Conservation (phyloP, 2,888 invertebrate genomes). For the Pseudeuparius sepicola region DNA sequence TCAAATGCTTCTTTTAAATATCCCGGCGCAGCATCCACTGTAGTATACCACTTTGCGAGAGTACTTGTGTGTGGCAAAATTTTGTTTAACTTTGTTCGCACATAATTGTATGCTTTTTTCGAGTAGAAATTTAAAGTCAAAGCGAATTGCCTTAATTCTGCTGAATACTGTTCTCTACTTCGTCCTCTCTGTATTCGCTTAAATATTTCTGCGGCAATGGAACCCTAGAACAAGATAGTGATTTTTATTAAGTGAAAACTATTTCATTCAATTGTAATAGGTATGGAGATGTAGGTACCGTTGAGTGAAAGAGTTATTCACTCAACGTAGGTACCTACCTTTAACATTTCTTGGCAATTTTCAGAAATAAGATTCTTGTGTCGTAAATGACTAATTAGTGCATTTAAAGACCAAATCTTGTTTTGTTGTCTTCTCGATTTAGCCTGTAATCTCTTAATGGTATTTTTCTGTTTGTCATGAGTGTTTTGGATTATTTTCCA, state of each 20-base stretch:
- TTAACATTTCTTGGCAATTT: no score
- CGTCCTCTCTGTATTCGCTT: constrained; percentile 1
- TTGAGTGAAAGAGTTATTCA: no score
- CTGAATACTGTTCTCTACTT: constrained; percentile 13
- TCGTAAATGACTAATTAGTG: no score
- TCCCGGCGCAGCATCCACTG: constrained; percentile 21
- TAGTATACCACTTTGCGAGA: constrained; percentile 20
- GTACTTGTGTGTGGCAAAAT: constrained; percentile 18
- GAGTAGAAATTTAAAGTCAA: constrained; percentile 21
- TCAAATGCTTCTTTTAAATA: constrained; percentile 21
- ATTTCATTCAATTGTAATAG: neutral
- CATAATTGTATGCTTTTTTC: constrained; percentile 17
- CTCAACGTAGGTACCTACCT: no score
- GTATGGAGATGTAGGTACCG: no score
- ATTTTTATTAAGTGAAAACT: neutral
- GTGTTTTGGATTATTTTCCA: no score
- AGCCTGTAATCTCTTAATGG: no score
- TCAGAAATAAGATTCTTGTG: no score
- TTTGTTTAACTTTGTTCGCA: constrained; percentile 13
- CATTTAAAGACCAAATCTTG: no score
- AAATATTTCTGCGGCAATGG: constrained; percentile 1
- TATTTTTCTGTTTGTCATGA: no score
- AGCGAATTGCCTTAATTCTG: constrained; percentile 15
- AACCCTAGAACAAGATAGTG: no score
- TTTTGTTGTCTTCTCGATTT: no score